phyloP scores from a whole-genome alignment of 2,888 invertebrate genomes.

The Tolmerus cingulatus region DNA sequence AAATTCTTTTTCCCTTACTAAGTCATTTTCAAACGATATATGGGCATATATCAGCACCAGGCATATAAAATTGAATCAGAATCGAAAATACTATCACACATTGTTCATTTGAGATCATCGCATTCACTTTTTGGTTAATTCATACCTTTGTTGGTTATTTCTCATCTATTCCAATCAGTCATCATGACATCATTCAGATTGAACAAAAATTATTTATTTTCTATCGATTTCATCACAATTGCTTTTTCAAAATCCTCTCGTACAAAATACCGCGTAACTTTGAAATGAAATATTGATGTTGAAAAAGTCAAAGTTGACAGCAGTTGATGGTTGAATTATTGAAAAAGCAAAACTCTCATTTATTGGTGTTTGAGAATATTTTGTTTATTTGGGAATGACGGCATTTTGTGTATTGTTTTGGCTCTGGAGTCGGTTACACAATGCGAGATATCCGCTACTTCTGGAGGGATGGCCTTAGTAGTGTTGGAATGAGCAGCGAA shows the following conservation, averaged over 20 bases:
- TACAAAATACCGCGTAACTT: background rate
- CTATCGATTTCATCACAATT: slow-evolving; percentile 18
- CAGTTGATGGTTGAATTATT: background rate
- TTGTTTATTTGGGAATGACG: slow-evolving; percentile 56
- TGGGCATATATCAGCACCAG: slow-evolving; percentile 8
- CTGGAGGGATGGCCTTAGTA: slow-evolving; percentile 92
- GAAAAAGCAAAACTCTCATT: slow-evolving; percentile 40
- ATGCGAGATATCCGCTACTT: slow-evolving; percentile 97
- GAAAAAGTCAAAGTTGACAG: background rate
- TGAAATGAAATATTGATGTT: background rate
- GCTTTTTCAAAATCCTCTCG: slow-evolving; percentile 31
- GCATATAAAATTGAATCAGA: slow-evolving; percentile 13
- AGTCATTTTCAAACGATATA: slow-evolving; percentile 32
- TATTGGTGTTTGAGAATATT: slow-evolving; percentile 48
- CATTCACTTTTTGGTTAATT: background rate
- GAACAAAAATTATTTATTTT: background rate
- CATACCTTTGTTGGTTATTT: background rate
- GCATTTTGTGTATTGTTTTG: slow-evolving; percentile 56
- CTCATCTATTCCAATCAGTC: slow-evolving; percentile 9
- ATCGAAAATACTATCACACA: slow-evolving; percentile 8
- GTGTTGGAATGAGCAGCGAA: slow-evolving; percentile 94
- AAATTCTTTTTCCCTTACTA: slow-evolving; percentile 31
- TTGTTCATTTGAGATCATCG: background rate
- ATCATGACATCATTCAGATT: slow-evolving; percentile 19
- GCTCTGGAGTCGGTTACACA: slow-evolving; percentile 88